These are phyloP conservation scores for Malurus elegans DNA, from an alignment of 2,113 vertebrate species.

Conservation along the genomic window DNA sequence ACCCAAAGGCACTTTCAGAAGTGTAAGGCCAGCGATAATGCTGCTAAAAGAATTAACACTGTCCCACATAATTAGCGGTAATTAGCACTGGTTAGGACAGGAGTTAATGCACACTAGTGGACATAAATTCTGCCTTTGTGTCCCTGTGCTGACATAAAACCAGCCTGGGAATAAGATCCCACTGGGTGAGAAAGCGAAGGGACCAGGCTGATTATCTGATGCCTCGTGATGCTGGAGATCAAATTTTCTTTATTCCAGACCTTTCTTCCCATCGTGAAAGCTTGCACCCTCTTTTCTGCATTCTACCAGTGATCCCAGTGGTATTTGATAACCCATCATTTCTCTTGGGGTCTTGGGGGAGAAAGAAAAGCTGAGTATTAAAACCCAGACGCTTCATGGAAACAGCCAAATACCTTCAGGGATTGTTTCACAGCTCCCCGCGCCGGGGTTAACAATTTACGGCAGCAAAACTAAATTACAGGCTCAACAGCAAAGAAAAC, in stretches of 20 bases:
- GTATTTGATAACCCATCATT: background rate
- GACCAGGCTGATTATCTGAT: background rate
- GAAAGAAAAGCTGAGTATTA: background rate
- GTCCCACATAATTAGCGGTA: slow-evolving; percentile 35
- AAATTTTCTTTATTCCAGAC: background rate
- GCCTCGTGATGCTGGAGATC: background rate
- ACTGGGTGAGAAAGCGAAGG: background rate
- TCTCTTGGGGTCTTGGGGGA: background rate
- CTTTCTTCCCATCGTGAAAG: background rate
- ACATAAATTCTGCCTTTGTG: slow-evolving; percentile 32
- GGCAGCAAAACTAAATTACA: slow-evolving; percentile 43
- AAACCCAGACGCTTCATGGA: background rate
- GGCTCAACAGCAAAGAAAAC: slow-evolving; percentile 23
- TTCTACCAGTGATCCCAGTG: background rate
- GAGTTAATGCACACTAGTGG: slow-evolving; percentile 33
- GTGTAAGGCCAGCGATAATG: slow-evolving; percentile 11
- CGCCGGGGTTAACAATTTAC: slow-evolving; percentile 8
- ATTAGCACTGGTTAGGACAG: slow-evolving; percentile 53
- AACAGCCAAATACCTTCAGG: slow-evolving; percentile 7
- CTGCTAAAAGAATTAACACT: slow-evolving; percentile 50
- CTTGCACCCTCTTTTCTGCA: background rate
- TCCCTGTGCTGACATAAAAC: background rate
- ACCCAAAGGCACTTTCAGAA: slow-evolving; percentile 51
- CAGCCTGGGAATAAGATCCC: background rate
- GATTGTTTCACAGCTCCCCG: slow-evolving; percentile 25